Percentiles rank a stretch among this genome's conserved stretches.
Evolutionary conservation across 2,888 invertebrate species (phyloP).

Genomic region (Aproaerema taeniolella): DNA sequence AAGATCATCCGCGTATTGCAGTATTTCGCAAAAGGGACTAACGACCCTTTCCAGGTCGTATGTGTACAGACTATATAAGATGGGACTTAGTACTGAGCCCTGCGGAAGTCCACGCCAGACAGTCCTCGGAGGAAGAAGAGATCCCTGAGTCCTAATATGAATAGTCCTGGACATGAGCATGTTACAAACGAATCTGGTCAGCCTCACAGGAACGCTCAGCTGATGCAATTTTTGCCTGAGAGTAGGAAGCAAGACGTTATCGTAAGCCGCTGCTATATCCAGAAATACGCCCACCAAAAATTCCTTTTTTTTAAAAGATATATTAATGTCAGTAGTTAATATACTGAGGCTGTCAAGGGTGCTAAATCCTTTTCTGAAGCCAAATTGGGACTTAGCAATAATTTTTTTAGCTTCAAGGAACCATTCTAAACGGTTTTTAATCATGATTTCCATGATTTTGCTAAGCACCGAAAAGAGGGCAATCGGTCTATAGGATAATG

Average conservation of each 20-base stretch:
- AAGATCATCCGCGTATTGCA: conserved; percentile 28
- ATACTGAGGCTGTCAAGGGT: conserved; percentile 27
- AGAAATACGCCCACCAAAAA: conserved; percentile 10
- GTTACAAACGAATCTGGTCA: conserved; percentile 18
- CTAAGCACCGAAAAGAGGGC: conserved; percentile 20
- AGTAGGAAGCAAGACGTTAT: conserved; percentile 12
- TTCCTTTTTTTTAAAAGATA: conserved; percentile 6
- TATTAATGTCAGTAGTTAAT: conserved; percentile 17
- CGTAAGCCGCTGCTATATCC: conserved; percentile 12
- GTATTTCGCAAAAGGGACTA: conserved; percentile 8
- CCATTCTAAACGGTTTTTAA: conserved; percentile 25
- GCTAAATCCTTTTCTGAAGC: conserved; percentile 26
- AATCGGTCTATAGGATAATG: conserved; percentile 20
- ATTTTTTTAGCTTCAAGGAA: conserved; percentile 18
- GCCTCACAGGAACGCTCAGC: conserved; percentile 23
- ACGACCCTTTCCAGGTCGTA: background rate
- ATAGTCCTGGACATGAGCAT: conserved; percentile 16
- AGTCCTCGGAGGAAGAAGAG: conserved; percentile 7
- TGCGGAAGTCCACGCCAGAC: conserved; percentile 27
- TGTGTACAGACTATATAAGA: background rate
- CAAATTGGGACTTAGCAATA: conserved; percentile 20
- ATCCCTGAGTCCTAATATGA: conserved; percentile 6
- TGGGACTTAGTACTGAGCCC: conserved; percentile 10
- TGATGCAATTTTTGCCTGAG: conserved; percentile 17
- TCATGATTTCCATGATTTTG: conserved; percentile 24